These are phyloP conservation scores for Brachypteracias leptosomus DNA, from an alignment of 2,113 vertebrate genomes.

Conservation along the genomic window DNA sequence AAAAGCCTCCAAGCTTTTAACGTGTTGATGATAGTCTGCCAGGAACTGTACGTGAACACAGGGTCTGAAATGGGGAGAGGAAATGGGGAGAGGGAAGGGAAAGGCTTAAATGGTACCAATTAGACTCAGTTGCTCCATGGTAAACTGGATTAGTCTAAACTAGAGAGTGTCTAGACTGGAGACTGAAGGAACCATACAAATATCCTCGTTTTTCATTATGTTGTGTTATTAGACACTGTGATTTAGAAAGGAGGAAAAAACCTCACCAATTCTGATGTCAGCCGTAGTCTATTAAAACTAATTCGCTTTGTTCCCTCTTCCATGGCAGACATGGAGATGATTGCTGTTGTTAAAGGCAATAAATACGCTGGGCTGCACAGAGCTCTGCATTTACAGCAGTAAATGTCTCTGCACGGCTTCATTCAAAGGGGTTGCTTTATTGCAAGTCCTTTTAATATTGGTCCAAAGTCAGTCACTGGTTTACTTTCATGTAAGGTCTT, in stretches of 20 bases:
- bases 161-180: slow-evolving; percentile 39
- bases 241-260: slow-evolving; percentile 20
- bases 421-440: neutral
- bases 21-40: neutral
- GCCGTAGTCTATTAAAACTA: neutral
- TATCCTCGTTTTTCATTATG: neutral
- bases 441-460: neutral
- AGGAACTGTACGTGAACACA: neutral
- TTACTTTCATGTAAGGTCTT: neutral
- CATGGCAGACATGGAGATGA: neutral
- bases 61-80: neutral
- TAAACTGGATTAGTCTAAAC: slow-evolving; percentile 43
- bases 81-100: neutral
- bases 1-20: neutral
- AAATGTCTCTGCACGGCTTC: neutral
- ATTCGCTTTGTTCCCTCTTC: slow-evolving; percentile 17
- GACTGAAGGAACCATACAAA: slow-evolving; percentile 7
- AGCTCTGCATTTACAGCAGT: no score
- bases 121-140: slow-evolving; percentile 8
- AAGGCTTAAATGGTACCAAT: slow-evolving; percentile 16
- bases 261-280: slow-evolving; percentile 1
- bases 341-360: neutral
- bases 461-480: neutral
- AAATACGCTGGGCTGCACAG: neutral
- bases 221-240: neutral